phyloP scores from a whole-genome alignment of 1,140 invertebrate genomes.

The Drosophila prosaltans region DNA sequence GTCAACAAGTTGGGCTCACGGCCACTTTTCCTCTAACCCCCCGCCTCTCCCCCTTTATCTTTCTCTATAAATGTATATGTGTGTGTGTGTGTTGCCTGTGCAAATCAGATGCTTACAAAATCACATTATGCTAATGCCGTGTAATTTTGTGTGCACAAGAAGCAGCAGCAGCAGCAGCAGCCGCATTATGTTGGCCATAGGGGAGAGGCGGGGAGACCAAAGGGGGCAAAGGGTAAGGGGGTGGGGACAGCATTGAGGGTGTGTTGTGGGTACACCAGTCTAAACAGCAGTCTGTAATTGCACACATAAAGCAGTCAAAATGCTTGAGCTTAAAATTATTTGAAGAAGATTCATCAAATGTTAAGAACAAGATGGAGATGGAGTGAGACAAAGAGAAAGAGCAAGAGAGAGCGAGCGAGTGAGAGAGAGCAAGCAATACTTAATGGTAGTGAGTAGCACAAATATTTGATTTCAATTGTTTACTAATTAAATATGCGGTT shows the following conservation, averaged over 20 bases:
- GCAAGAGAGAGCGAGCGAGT: neutral
- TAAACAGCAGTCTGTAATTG: conserved; percentile 7
- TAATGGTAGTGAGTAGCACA: conserved; percentile 12
- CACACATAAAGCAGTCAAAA: conserved; percentile 21
- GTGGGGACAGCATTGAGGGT: neutral
- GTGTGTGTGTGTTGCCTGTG: conserved; percentile 1
- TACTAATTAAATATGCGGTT: conserved; percentile 8
- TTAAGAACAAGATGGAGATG: conserved; percentile 1
- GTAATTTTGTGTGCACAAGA: conserved; percentile 24
- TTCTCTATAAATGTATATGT: neutral
- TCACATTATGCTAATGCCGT: conserved; percentile 29
- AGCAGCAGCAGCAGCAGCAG: conserved; percentile 9
- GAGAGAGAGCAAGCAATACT: neutral
- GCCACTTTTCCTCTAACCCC: neutral
- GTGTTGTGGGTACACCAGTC: neutral
- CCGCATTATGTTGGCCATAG: neutral
- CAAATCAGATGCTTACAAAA: conserved; percentile 20
- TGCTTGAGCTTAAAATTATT: conserved; percentile 15
- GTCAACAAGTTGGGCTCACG: conserved; percentile 21
- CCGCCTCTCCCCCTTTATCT: neutral
- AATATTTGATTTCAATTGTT: conserved; percentile 17
- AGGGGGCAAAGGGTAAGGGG: neutral
- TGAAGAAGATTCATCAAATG: conserved; percentile 13
- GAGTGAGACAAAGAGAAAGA: neutral
- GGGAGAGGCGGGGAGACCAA: neutral